These are phyloP conservation scores for Pristiophorus japonicus DNA, from an alignment of 2,113 vertebrate genomes.

Conservation along the genomic window DNA sequence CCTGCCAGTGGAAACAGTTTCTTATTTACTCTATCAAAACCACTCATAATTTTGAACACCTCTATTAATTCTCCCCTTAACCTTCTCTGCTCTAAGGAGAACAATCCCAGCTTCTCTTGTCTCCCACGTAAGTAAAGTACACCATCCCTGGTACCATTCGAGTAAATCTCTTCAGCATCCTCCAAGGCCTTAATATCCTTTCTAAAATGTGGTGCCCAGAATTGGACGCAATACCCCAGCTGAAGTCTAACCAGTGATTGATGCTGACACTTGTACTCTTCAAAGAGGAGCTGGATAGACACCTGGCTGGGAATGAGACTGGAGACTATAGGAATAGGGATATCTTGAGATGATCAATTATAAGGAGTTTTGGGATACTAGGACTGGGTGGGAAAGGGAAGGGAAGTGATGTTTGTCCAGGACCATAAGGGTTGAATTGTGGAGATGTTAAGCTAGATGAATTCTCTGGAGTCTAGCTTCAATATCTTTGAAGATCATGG, in stretches of 20 bases:
- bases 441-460: not conserved
- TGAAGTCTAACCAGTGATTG: not conserved
- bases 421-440: not conserved
- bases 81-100: not conserved
- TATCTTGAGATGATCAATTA: not conserved
- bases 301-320: not conserved
- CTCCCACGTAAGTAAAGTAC: not conserved
- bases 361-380: not conserved
- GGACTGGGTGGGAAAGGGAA: not conserved
- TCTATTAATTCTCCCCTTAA: not conserved
- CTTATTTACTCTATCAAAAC: not conserved
- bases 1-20: not conserved
- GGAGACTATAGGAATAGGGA: not conserved
- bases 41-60: not conserved
- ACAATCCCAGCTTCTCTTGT: too few species aligned
- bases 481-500: not conserved
- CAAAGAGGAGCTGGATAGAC: not conserved
- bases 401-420: not conserved
- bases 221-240: not conserved
- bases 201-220: not conserved
- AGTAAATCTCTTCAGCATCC: not conserved
- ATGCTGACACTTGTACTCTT: not conserved
- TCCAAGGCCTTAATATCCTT: not conserved
- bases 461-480: not conserved
- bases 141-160: not conserved